Percentiles rank a stretch among this genome's conserved stretches.
Evolutionary conservation across 2,113 vertebrate species (phyloP).

Genomic region (Petromus typicus): DNA sequence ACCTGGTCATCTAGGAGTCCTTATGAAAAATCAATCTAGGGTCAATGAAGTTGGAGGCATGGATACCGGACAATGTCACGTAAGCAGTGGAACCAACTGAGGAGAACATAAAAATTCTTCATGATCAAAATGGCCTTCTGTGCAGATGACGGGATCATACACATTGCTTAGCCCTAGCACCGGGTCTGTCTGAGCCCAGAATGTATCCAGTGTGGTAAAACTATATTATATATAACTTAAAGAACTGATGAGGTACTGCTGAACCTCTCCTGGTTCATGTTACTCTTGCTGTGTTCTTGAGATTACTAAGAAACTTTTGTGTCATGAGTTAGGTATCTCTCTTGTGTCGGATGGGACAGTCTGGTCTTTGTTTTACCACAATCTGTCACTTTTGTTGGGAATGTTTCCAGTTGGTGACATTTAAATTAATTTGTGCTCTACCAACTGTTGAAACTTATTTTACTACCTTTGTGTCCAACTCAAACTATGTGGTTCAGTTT

Average conservation of each 20-base stretch:
- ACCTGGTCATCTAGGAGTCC: background rate
- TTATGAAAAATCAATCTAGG: background rate
- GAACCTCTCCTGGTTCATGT: background rate
- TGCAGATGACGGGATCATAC: background rate
- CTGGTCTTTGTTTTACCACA: background rate
- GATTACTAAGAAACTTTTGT: background rate
- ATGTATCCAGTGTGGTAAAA: background rate
- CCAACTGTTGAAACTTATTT: background rate
- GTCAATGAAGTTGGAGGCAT: background rate
- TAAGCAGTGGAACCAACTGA: background rate
- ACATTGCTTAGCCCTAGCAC: background rate
- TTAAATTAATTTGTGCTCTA: background rate
- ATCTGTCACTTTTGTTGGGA: background rate
- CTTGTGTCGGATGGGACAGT: background rate
- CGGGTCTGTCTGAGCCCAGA: background rate
- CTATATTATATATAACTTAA: background rate
- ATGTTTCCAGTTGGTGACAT: background rate
- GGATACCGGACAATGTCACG: background rate
- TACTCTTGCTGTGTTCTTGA: background rate
- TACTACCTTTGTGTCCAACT: background rate
- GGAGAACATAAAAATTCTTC: background rate
- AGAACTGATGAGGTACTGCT: background rate
- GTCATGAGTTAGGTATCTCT: background rate
- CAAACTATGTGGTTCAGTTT: background rate
- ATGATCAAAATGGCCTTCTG: background rate